Conservation (phyloP, 1,140 invertebrate species). For the Drosophila lacertosa region DNA sequence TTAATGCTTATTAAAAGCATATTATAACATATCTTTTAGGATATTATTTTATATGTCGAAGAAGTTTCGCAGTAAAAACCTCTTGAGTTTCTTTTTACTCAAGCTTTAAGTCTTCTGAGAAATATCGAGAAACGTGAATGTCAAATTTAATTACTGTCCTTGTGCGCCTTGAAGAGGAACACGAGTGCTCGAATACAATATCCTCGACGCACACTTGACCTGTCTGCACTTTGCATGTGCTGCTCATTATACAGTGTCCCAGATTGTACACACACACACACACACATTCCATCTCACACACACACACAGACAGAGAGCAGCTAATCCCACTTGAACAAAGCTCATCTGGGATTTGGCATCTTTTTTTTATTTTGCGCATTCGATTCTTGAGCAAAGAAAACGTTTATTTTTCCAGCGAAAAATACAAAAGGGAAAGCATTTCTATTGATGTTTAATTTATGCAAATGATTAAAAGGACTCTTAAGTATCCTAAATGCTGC, state of each 20-base stretch:
- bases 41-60: too few relatives aligned
- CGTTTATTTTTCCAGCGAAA: neutral
- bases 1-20: too few relatives aligned
- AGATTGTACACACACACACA: neutral
- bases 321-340: slow-evolving; percentile 1
- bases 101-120: too few relatives aligned
- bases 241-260: slow-evolving; percentile 8
- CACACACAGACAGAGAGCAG: neutral
- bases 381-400: neutral
- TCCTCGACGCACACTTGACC: neutral
- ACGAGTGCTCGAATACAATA: neutral
- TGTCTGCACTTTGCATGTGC: neutral
- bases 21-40: too few relatives aligned
- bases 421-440: neutral
- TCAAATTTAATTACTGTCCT: slow-evolving; percentile 16
- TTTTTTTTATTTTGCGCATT: neutral
- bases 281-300: too few relatives aligned
- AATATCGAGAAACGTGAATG: neutral
- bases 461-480: too few relatives aligned
- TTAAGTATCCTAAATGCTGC: neutral
- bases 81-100: too few relatives aligned
- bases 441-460: neutral
- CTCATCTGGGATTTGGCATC: slow-evolving; percentile 18
- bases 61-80: too few relatives aligned
- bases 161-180: neutral